Evolutionary conservation across 2,888 invertebrate genomes (phyloP), one percentile per base, ranked within the genome.

Genomic region (Luperina testacea): DNA sequence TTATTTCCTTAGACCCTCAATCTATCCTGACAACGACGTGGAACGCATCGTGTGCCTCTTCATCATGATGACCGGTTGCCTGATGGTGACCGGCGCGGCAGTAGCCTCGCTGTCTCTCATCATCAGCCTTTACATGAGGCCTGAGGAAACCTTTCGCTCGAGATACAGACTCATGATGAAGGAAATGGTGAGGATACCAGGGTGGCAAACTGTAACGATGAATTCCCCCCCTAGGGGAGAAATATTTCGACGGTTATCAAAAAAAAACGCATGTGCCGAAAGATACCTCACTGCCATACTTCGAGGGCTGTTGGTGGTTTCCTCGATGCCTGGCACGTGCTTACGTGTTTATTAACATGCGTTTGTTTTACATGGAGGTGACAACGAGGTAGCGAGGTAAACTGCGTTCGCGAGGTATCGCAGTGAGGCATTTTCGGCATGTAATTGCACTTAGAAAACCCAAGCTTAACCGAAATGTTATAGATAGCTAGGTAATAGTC

Each of bases 121-220:
- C 69, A 93, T 96, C 88, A 93, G 94, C 84, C 90, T 95, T 63
- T 94, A 95, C 88, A 92, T 96, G 95, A 84, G 93, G 0, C 93
- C 95, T 0, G 95, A 95, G 81, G 95, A 95, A 86, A 90, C 90
- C 4, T 96, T 95, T 85, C 91, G 95, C 2, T 90, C 94, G 0
- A 89, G 96, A 79, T 95, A 94, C 86, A 83, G 93, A 11, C 93
- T 96, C 24, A 96, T 96, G 73, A 95, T 95, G 79, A 93, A 94
- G 77, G 94, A 95, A 80, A 93, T 95, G 95, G 95, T 95, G 63
- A 89, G 83, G 63, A n/a, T 42, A 20, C 24, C 59, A 59, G 27
- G 59, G 27, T n/a, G 6, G 15, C 59, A 27, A 57, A 57, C n/a
- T 57, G n/a, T 11, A 59, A 59, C n/a, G 1, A 59, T 59, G 57